Base-by-base conservation (phyloP, 1,140 invertebrate species). In the Trigoniulus corallinus region DNA sequence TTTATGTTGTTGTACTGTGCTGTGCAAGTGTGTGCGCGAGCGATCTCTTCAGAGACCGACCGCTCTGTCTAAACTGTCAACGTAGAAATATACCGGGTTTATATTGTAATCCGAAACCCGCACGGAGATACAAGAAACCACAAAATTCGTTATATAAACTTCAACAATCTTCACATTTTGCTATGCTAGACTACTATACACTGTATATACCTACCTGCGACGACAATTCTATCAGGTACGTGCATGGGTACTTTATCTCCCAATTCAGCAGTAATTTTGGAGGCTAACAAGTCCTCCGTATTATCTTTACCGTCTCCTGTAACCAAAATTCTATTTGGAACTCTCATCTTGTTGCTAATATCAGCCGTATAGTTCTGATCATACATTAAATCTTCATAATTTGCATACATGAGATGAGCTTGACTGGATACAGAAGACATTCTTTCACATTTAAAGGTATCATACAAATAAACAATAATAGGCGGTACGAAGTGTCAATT, bases 181-280 rank as follows among this genome's bases (percentile, higher is more conserved):
- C n/a, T n/a, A n/a, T n/a, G n/a, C n/a, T n/a, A n/a, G n/a, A n/a
- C n/a, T n/a, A n/a, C n/a, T n/a, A n/a, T n/a, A n/a, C n/a, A n/a
- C n/a, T n/a, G n/a, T n/a, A n/a, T n/a, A n/a, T n/a, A n/a, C n/a
- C 63, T 64, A 77, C 76, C 87, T 57, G 79, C 72, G 47, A 89
- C 83, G 54, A 91, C 70, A 65, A 92, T 91, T 60, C 85, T 73
- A 57, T 89, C 86, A n/a, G 87, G 87, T 25, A 92, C 86, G 61
- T 79, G 79, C 87, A 91, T 92, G 54, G 84, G 77, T 64, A 82
- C 77, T 68, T 82, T 82, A 55, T 84, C 80, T 21, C 39, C 41
- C 21, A 50, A 47, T 25, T 41, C 29, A 13, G 52, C 40, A 46
- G 54, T 56, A 45, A 46, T 48, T 7, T 7, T 34, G 7, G 29